Base-by-base conservation (phyloP, 2,888 invertebrate genomes). In the Vesta saturnalis region DNA sequence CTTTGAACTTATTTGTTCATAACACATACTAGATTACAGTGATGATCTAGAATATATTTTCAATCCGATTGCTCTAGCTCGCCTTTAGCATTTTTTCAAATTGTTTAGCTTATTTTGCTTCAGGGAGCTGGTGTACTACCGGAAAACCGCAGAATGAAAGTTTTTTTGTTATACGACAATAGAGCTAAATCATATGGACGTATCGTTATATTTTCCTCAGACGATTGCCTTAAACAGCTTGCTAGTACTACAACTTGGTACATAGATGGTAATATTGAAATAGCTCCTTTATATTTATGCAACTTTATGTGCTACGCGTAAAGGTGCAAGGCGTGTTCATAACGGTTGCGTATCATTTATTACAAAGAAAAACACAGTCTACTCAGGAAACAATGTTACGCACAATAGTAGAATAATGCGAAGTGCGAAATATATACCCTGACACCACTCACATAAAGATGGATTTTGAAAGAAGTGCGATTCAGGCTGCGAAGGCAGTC, bases 21-120 rank as follows among this genome's bases (percentile, higher is more conserved):
- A n/a, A n/a, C n/a, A n/a, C n/a, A n/a, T n/a, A n/a, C n/a, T n/a
- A n/a, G n/a, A n/a, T n/a, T n/a, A n/a, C n/a, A n/a, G n/a, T n/a
- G n/a, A n/a, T n/a, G n/a, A n/a, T n/a, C n/a, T 30, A 30, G 10
- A 6, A 30, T 30, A 30, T 30, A 30, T 30, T 30, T n/a, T n/a
- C n/a, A 10, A 30, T 30, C 30, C 30, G 30, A 30, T 30, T 30
- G n/a, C n/a, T n/a, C n/a, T n/a, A n/a, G n/a, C n/a, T n/a, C n/a
- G n/a, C n/a, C n/a, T n/a, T n/a, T n/a, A 30, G 30, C 30, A 10
- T 30, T 30, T 30, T 30, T 30, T 30, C 4, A 6, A 16, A 47
- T 8, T 14, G 47, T 47, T 54, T 21, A 54, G 54, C 19, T 54
- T 54, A 54, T 16, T 54, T 54, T 54, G 54, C 12, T 54, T 54